A percentile compares a stretch with the other conserved stretches of the same genome.
Conservation (phyloP, 2,797 vertebrate genomes). For the Spinus pinus region DNA sequence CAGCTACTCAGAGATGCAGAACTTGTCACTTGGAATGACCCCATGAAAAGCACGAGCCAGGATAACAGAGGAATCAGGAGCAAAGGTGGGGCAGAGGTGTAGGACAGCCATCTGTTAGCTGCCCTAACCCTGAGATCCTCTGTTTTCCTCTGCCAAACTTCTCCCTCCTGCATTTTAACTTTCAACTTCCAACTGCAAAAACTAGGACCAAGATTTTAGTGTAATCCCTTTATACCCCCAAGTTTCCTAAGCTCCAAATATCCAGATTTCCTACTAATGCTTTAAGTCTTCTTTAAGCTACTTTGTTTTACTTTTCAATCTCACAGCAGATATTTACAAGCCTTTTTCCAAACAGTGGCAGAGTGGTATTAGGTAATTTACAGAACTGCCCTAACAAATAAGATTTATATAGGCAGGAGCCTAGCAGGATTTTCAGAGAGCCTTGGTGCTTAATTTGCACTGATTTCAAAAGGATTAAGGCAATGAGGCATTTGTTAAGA, state of each 20-base stretch:
- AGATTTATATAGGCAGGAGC: slow-evolving; percentile 19
- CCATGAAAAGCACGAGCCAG: background rate
- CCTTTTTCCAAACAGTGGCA: background rate
- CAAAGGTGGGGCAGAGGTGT: background rate
- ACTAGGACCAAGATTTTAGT: background rate
- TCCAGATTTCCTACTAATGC: background rate
- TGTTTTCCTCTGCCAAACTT: background rate
- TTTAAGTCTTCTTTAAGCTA: slow-evolving; percentile 36
- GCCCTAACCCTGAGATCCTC: background rate
- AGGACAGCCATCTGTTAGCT: background rate
- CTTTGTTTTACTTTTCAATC: slow-evolving; percentile 22
- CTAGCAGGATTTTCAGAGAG: slow-evolving; percentile 3
- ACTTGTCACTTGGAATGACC: background rate
- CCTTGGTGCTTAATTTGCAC: background rate
- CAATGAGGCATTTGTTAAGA: background rate
- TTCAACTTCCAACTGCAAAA: background rate
- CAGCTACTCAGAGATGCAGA: background rate
- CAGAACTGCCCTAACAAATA: slow-evolving; percentile 23
- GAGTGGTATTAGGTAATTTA: background rate
- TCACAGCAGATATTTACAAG: slow-evolving; percentile 7
- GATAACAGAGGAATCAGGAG: background rate
- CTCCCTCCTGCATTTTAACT: background rate
- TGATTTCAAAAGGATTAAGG: slow-evolving; percentile 31
- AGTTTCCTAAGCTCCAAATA: slow-evolving; percentile 28
- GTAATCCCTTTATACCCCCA: slow-evolving; percentile 20